Evolutionary conservation across 2,888 invertebrate genomes (phyloP).

Genomic region (Megalurothrips usitatus): DNA sequence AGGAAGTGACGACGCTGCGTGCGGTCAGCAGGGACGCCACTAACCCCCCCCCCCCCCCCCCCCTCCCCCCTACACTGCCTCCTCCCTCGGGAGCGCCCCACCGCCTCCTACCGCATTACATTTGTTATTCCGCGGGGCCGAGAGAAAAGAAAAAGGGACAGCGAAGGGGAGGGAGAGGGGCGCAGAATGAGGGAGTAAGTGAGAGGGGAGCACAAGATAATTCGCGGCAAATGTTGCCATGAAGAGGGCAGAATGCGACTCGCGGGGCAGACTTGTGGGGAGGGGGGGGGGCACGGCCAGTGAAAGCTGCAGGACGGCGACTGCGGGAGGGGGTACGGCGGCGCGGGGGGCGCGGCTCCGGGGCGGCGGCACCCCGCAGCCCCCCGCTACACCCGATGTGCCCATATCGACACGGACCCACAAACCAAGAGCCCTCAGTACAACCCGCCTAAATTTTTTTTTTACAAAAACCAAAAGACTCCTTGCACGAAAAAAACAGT

Average conservation of each 20-base stretch:
- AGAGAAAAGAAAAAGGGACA: neutral
- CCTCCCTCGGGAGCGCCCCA: neutral
- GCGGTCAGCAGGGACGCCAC: too few relatives aligned
- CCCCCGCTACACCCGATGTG: neutral
- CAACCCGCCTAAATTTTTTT: too few relatives aligned
- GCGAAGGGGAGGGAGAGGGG: neutral
- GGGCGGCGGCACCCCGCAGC: neutral
- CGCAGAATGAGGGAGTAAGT: neutral
- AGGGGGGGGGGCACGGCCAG: neutral
- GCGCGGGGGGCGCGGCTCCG: too few relatives aligned
- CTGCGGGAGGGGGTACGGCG: too few relatives aligned
- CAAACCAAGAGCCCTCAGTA: too few relatives aligned
- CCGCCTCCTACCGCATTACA: constrained; percentile 10
- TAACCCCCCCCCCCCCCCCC: neutral
- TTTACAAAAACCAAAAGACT: too few relatives aligned
- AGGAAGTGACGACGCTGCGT: too few relatives aligned
- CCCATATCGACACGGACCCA: too few relatives aligned
- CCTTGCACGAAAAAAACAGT: too few relatives aligned
- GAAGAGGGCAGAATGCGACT: neutral
- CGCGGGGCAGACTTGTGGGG: neutral
- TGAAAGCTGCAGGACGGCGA: too few relatives aligned
- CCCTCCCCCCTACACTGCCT: neutral
- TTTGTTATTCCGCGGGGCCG: neutral
- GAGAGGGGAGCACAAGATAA: neutral
- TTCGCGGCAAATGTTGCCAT: constrained; percentile 16